Conservation (phyloP, 1,140 invertebrate genomes). For the Drosophila pachea region DNA sequence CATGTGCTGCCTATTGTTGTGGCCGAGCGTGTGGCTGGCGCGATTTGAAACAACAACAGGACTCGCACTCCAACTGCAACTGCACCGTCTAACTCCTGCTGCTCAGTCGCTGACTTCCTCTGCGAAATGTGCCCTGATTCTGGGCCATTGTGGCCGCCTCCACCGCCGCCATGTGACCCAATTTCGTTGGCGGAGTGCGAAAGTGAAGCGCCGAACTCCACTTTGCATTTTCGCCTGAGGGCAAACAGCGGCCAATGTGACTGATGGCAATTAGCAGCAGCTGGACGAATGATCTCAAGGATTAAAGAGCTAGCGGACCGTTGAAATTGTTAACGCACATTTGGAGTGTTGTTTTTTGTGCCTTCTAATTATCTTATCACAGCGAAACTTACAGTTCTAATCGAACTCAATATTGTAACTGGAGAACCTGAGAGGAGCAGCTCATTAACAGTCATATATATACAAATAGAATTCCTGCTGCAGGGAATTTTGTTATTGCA, state of each 20-base stretch:
- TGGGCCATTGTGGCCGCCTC: conserved; percentile 23
- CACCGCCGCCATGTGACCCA: conserved; percentile 53
- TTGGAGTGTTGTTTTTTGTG: background rate
- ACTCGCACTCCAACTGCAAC: conserved; percentile 1
- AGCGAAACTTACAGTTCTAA: background rate
- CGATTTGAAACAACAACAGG: conserved; percentile 42
- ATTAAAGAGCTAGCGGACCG: background rate
- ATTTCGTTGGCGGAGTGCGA: conserved; percentile 53
- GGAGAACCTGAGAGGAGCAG: background rate
- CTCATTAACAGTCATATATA: background rate
- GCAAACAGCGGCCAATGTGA: background rate
- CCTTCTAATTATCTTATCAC: conserved; percentile 8
- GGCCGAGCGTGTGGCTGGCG: conserved; percentile 32
- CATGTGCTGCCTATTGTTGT: conserved; percentile 64
- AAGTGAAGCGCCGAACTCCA: conserved; percentile 44
- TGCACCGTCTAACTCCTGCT: background rate
- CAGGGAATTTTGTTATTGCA: conserved; percentile 30
- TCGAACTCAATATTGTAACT: background rate
- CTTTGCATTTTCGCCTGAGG: conserved; percentile 6
- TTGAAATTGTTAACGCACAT: background rate
- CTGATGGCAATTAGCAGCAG: background rate
- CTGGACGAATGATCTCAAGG: background rate
- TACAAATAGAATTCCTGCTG: background rate
- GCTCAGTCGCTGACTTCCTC: background rate
- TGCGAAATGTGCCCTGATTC: conserved; percentile 27